phyloP scores from a whole-genome alignment of 2,113 vertebrate species.

The Ardeotis arabs region DNA sequence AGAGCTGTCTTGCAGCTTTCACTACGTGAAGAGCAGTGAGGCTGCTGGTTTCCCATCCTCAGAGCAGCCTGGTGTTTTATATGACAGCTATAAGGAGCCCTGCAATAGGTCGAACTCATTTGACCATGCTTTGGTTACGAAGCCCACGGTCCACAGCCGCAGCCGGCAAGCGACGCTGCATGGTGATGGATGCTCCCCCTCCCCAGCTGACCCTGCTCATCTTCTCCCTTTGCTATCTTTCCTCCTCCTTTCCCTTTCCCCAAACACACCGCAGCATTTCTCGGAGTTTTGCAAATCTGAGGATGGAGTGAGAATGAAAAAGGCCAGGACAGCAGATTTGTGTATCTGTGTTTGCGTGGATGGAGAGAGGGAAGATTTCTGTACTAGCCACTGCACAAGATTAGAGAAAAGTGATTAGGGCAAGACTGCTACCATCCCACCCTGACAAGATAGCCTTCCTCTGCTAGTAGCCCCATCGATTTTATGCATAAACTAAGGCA shows the following conservation, averaged over 20 bases:
- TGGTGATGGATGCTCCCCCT: neutral
- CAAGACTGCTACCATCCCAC: neutral
- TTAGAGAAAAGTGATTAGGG: neutral
- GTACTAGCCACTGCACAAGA: neutral
- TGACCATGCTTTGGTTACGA: constrained; percentile 17
- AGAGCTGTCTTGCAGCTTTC: neutral
- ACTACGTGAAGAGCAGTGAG: neutral
- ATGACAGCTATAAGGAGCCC: neutral
- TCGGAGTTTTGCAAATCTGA: neutral
- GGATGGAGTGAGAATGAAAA: neutral
- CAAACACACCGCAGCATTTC: neutral
- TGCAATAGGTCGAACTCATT: constrained; percentile 25
- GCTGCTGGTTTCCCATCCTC: constrained; percentile 40
- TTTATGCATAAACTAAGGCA: neutral
- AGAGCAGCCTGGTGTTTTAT: constrained; percentile 32
- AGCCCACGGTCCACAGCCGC: neutral
- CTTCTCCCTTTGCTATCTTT: neutral
- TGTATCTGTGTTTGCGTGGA: neutral
- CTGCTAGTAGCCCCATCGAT: neutral
- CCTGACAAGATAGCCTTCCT: neutral
- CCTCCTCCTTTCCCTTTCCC: neutral
- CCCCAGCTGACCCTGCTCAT: neutral
- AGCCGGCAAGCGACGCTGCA: neutral
- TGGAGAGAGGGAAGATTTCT: neutral
- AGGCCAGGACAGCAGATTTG: neutral